These are phyloP conservation scores for Seriola dumerili DNA, from an alignment of 2,113 vertebrate genomes.

Conservation along the genomic window DNA sequence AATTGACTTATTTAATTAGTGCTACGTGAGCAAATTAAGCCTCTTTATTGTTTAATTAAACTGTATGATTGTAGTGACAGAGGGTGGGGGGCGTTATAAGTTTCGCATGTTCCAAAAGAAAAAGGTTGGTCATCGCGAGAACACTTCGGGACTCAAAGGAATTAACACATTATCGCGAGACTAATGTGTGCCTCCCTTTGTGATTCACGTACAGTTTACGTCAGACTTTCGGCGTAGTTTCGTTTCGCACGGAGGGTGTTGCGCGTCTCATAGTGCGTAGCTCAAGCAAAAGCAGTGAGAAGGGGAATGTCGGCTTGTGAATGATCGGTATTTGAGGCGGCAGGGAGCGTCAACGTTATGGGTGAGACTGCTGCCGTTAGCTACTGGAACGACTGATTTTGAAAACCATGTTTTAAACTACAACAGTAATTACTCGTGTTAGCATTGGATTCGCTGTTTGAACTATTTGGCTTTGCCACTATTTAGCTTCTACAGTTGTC, in stretches of 20 bases:
- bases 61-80: too few relatives aligned
- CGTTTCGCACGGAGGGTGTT: rapidly evolving
- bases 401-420: background rate
- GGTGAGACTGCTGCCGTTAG: conserved; percentile 75
- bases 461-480: conserved; percentile 10
- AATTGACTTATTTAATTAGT: background rate
- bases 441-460: background rate
- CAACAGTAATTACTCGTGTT: background rate
- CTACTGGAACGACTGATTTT: background rate
- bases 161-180: conserved; percentile 65
- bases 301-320: conserved; percentile 85
- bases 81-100: background rate
- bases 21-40: background rate
- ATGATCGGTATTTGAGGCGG: conserved; percentile 82
- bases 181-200: background rate
- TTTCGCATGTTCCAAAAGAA: background rate
- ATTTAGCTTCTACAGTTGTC: conserved; percentile 71
- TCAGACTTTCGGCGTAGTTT: background rate
- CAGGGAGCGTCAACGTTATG: conserved; percentile 84
- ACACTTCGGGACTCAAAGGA: conserved; percentile 21
- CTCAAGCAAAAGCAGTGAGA: conserved; percentile 40
- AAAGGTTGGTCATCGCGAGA: conserved; percentile 58
- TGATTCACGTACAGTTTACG: conserved; percentile 71
- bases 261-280: conserved; percentile 60
- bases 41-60: background rate